Conservation (phyloP, 2,797 vertebrate genomes). For the Allenopithecus nigroviridis region DNA sequence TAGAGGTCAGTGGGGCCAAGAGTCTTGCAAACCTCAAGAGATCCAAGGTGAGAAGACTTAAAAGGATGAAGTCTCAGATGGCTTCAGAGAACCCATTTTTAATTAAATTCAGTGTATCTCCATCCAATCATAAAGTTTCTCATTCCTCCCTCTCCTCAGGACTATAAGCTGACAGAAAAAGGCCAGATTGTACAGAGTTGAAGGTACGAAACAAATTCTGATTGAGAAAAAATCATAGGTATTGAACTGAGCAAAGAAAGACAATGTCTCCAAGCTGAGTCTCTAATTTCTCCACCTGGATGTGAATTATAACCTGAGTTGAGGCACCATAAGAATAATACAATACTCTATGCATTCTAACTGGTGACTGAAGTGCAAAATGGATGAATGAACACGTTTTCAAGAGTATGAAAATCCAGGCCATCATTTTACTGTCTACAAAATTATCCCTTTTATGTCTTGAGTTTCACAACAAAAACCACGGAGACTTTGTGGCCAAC, state of each 20-base stretch:
- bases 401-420: conserved; percentile 1
- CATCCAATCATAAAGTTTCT: background rate
- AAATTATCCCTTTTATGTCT: background rate
- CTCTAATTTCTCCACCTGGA: background rate
- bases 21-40: too few species aligned
- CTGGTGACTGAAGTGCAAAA: background rate
- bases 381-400: background rate
- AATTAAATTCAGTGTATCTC: background rate
- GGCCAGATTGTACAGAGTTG: background rate
- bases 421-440: background rate
- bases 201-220: background rate
- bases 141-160: background rate
- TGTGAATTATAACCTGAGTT: background rate
- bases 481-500: background rate
- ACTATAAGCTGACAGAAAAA: background rate
- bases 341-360: background rate
- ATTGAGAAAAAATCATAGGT: background rate
- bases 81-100: background rate
- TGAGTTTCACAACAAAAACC: background rate
- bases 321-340: background rate
- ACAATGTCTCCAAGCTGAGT: background rate
- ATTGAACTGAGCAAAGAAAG: background rate
- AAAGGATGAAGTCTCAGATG: background rate
- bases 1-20: background rate
- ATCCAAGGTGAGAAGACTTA: background rate